These are phyloP conservation scores for Castor canadensis DNA, from an alignment of 2,113 vertebrate genomes.

Conservation along the genomic window DNA sequence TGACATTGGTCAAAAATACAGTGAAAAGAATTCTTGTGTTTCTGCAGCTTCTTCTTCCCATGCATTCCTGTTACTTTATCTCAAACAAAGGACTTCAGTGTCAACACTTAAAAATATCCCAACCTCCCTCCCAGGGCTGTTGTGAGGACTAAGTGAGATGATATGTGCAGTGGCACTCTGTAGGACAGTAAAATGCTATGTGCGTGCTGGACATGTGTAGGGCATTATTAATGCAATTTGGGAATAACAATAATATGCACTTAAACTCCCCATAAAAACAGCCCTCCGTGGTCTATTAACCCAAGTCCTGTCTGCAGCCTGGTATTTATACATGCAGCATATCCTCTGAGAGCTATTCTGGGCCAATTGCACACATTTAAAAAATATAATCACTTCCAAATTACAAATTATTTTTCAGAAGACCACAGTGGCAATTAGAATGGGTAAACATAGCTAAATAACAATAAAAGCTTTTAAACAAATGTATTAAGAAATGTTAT, in stretches of 20 bases:
- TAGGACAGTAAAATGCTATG: neutral
- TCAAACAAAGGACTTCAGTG: neutral
- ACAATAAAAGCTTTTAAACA: constrained; percentile 4
- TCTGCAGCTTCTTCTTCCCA: neutral
- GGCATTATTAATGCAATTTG: constrained; percentile 47
- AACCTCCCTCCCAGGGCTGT: neutral
- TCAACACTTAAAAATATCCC: neutral
- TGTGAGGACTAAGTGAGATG: neutral
- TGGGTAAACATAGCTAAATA: constrained; percentile 41
- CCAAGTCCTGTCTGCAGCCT: constrained; percentile 15
- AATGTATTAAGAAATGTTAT: neutral
- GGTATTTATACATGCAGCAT: neutral
- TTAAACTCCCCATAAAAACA: constrained; percentile 59
- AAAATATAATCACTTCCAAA: constrained; percentile 51
- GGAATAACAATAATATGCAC: constrained; percentile 29
- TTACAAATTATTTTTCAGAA: constrained; percentile 59
- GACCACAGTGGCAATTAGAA: neutral
- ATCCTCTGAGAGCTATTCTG: constrained; percentile 45
- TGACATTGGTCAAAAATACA: neutral
- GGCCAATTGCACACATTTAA: constrained; percentile 1
- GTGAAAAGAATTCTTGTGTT: neutral
- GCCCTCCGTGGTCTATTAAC: constrained; percentile 4
- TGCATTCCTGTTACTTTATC: neutral
- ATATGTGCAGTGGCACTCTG: neutral
- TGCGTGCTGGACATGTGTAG: neutral